Base-by-base conservation (phyloP, 2,797 vertebrate species). In the Hirundo rustica region DNA sequence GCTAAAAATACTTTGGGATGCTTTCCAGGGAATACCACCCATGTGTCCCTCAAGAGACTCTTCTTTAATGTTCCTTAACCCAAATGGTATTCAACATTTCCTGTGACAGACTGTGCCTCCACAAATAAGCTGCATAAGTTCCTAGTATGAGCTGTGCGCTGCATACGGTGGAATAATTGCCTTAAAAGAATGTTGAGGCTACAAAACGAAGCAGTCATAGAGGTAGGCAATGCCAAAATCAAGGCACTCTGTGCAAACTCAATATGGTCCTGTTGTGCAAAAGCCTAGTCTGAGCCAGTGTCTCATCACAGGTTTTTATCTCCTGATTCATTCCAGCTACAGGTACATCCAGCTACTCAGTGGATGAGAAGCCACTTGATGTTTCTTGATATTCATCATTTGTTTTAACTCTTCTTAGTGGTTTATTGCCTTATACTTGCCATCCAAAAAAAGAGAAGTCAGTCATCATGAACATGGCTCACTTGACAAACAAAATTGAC, bases 1-100 rank as follows among this genome's bases (percentile, higher is more conserved):
- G 66, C 58, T 89, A 91, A 95, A 96, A 95, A 94, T 88, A 81
- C 44, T 88, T 88, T 1, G 57, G 82, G 82, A 81, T 68, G 73
- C 71, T 91, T 96, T 95, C 89, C 76, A 88, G 83, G 89, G 85
- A 94, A 92, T 95, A 91, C 71, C 79, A 93, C 65, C 79, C 87
- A 88, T 91, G 82, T 64, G 42, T 91, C 70, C 85, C 61, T 89
- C 76, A 92, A 91, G 73, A 84, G 23, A 62, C 67, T 95, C 80
- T 86, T 88, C 78, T 90, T 93, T 86, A 94, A 84, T 82, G 88
- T 90, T 95, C 55, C 55, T 90, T 94, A 93, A 86, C 70, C 88
- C 73, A 91, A 83, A 89, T 50, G 65, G 32, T 85, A 72, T 83
- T 90, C 58, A 88, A 1, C 47, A 5, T 95, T 93, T 91, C 89